A percentile compares a stretch with the other conserved stretches of the same genome.
Conservation (phyloP, 2,888 invertebrate genomes). For the Neelides folsomi region DNA sequence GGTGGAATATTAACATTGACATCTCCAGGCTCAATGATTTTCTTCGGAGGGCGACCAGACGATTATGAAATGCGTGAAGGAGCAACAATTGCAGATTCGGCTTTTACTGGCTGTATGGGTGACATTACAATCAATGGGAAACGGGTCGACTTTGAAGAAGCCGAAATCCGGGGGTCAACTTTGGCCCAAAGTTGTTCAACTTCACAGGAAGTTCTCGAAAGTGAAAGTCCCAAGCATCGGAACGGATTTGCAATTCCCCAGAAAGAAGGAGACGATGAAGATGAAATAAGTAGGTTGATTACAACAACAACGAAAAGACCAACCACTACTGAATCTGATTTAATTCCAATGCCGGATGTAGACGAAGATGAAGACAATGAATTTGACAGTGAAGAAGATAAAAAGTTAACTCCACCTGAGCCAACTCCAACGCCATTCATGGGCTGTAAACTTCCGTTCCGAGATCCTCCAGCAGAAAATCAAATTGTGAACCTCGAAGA, state of each 20-base stretch:
- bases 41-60: conserved; percentile 24
- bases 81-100: conserved; percentile 35
- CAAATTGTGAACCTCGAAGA: conserved; percentile 54
- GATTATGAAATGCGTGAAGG: conserved; percentile 15
- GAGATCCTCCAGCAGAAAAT: conserved; percentile 52
- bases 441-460: conserved; percentile 43
- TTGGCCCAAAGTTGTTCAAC: conserved; percentile 21
- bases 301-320: conserved; percentile 34
- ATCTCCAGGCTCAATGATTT: conserved; percentile 20
- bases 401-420: conserved; percentile 34
- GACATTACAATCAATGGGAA: conserved; percentile 79
- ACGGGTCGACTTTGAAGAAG: conserved; percentile 51
- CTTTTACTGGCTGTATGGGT: conserved; percentile 80
- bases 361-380: conserved; percentile 6
- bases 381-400: conserved; percentile 7
- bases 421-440: conserved; percentile 33
- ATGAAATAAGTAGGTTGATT: conserved; percentile 38
- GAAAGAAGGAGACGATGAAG: conserved; percentile 15
- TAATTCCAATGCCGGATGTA: conserved; percentile 20
- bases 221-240: conserved; percentile 1
- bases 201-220: conserved; percentile 12
- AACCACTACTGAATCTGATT: conserved; percentile 23
- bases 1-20: conserved; percentile 17
- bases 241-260: conserved; percentile 15
- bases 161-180: conserved; percentile 10